Conservation (phyloP, 2,888 invertebrate genomes). For the Tinea trinotella region DNA sequence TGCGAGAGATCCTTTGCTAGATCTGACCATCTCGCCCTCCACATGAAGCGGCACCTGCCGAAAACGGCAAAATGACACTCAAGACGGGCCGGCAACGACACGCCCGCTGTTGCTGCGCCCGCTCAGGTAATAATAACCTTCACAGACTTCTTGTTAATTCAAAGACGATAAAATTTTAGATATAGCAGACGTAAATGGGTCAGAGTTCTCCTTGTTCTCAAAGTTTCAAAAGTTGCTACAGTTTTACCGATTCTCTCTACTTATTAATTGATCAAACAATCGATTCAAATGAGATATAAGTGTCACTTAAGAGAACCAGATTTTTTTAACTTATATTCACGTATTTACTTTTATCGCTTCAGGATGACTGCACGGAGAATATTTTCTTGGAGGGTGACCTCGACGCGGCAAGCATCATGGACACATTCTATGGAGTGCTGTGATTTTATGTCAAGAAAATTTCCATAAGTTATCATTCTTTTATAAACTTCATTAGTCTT, state of each 20-base stretch:
- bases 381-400: constrained; percentile 63
- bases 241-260: no score
- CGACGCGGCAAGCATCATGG: constrained; percentile 59
- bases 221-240: no score
- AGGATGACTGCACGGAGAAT: constrained; percentile 63
- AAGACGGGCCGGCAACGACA: constrained; percentile 59
- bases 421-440: constrained; percentile 61
- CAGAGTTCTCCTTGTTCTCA: no score
- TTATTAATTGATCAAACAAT: no score
- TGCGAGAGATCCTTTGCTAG: constrained; percentile 96
- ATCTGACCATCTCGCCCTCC: constrained; percentile 95
- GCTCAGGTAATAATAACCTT: constrained; percentile 44
- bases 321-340: not conserved
- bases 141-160: no score
- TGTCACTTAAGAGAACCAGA: not conserved
- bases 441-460: constrained; percentile 31
- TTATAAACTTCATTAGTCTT: not conserved
- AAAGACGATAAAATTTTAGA: no score
- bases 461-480: not conserved
- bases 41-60: constrained; percentile 97
- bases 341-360: constrained; percentile 28
- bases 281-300: not conserved
- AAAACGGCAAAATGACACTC: constrained; percentile 82
- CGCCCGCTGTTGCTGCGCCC: constrained; percentile 44
- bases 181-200: no score